Percentiles rank a stretch among this genome's conserved stretches.
Conservation (phyloP, 1,140 invertebrate genomes). For the Camponotus floridanus region DNA sequence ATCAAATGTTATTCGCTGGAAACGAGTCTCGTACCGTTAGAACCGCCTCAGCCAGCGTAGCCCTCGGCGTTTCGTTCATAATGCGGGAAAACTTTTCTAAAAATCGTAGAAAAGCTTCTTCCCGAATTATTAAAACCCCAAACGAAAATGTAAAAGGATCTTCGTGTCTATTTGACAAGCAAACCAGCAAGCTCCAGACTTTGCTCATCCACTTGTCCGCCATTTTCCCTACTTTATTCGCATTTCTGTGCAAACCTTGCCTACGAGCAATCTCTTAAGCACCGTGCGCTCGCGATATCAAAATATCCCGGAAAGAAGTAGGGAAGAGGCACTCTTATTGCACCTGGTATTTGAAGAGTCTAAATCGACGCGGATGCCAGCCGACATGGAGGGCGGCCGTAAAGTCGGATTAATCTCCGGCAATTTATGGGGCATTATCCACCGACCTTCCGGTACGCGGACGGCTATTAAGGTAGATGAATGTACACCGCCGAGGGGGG, state of each 20-base stretch:
- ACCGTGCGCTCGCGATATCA: not conserved
- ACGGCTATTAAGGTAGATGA: slow-evolving; percentile 57
- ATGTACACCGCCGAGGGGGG: slow-evolving; percentile 25
- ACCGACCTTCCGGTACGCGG: slow-evolving; percentile 66
- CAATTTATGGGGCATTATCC: slow-evolving; percentile 67
- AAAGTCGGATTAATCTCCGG: slow-evolving; percentile 66
- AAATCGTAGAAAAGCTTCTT: not conserved
- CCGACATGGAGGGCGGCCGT: slow-evolving; percentile 18
- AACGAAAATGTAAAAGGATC: not conserved
- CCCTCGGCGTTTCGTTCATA: not conserved
- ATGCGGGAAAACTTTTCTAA: not conserved
- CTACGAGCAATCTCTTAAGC: not conserved
- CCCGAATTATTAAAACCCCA: slow-evolving; percentile 24
- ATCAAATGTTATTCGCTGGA: slow-evolving; percentile 60
- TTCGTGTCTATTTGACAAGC: no score
- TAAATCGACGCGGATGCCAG: slow-evolving; percentile 23
- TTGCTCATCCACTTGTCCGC: not conserved
- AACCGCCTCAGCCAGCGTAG: slow-evolving; percentile 11
- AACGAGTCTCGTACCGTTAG: slow-evolving; percentile 59
- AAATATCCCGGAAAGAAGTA: not conserved
- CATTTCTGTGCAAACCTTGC: not conserved
- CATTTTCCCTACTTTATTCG: not conserved
- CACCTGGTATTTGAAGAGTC: slow-evolving; percentile 47
- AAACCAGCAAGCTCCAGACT: no score
- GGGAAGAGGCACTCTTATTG: not conserved